Evolutionary conservation across 2,113 vertebrate species (phyloP).

Genomic region (Cephalopholis sonnerati): DNA sequence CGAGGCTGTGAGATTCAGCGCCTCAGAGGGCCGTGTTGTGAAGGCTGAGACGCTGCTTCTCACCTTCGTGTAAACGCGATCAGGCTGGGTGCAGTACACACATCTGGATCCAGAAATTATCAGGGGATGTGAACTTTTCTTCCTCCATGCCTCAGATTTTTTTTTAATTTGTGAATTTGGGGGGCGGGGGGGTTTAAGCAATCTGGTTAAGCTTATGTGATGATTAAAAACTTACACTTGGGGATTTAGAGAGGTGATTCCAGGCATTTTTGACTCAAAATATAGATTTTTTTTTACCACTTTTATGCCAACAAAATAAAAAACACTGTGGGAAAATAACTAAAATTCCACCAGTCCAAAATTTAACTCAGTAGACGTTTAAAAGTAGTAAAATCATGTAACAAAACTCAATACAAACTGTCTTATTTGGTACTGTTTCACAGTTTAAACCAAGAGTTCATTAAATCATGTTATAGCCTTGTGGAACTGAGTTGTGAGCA

Average conservation of each 20-base stretch:
- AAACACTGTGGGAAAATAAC: no score
- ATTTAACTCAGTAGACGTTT: neutral
- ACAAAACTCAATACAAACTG: neutral
- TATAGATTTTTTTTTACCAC: neutral
- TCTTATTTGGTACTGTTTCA: neutral
- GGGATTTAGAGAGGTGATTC: neutral
- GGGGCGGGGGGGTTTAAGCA: neutral
- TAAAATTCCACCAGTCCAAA: neutral
- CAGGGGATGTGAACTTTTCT: neutral
- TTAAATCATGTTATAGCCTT: neutral
- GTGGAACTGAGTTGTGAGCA: neutral
- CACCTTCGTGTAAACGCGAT: slow-evolving; percentile 49
- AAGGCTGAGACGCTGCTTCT: slow-evolving; percentile 5
- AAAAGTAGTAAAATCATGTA: neutral
- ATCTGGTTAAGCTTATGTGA: neutral
- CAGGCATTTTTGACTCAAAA: neutral
- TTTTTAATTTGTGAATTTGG: neutral
- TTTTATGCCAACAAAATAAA: neutral
- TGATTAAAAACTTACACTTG: neutral
- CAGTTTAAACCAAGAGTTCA: no score
- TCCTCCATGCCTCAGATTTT: neutral
- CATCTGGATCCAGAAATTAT: neutral
- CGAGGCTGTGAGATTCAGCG: slow-evolving; percentile 32
- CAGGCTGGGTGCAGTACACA: slow-evolving; percentile 17
- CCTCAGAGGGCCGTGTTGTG: slow-evolving; percentile 21